Conservation (phyloP, 1,140 invertebrate genomes). For the Lepidostoma basale region DNA sequence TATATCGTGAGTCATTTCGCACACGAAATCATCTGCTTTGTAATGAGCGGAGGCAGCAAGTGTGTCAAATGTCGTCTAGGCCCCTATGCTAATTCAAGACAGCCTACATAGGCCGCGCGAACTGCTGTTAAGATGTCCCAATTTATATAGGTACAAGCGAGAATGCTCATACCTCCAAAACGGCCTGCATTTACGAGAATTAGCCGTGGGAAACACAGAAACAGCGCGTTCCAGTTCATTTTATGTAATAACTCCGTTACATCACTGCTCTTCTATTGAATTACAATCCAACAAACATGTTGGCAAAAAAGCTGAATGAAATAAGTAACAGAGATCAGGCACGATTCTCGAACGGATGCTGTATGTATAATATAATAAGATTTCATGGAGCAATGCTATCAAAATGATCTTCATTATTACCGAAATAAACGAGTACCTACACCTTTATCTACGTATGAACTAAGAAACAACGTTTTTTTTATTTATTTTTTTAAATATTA, state of each 20-base stretch:
- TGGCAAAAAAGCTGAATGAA: not conserved
- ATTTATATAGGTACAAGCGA: not conserved
- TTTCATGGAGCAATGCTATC: too few species aligned
- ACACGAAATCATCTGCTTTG: not conserved
- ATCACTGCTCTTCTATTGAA: not conserved
- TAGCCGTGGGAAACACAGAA: conserved; percentile 10
- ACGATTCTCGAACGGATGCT: not conserved
- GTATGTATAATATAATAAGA: too few species aligned
- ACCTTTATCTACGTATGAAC: too few species aligned
- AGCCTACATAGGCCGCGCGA: conserved; percentile 6
- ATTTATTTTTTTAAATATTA: too few species aligned
- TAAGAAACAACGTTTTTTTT: too few species aligned
- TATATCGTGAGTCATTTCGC: not conserved
- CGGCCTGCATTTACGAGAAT: not conserved
- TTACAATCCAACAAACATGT: not conserved
- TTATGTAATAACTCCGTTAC: conserved; percentile 16
- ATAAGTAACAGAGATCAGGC: not conserved
- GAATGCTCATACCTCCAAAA: conserved; percentile 1
- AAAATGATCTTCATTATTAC: too few species aligned
- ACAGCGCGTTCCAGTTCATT: conserved; percentile 12
- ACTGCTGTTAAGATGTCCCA: not conserved
- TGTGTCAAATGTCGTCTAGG: conserved; percentile 12
- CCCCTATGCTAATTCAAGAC: conserved; percentile 17
- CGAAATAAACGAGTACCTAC: too few species aligned
- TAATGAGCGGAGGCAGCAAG: not conserved